Evolutionary conservation across 2,113 vertebrate species (phyloP).

Genomic region (Odobenus rosmarus): DNA sequence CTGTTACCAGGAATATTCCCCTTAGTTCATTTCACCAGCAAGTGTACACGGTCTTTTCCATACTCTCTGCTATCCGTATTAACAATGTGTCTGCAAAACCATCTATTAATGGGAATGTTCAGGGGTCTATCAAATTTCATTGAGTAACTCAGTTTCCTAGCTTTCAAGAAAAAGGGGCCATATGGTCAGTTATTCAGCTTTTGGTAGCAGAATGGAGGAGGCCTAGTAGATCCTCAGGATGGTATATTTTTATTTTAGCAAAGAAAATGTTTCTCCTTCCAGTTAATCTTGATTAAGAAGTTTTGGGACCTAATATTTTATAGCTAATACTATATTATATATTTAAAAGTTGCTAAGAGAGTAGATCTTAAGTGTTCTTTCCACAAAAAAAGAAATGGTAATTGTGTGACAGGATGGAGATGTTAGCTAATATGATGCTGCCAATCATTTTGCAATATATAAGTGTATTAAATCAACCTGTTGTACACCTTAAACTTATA

Average conservation of each 20-base stretch:
- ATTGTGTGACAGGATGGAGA: background rate
- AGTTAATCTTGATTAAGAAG: background rate
- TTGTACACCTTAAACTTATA: background rate
- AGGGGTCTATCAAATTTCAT: fast-evolving
- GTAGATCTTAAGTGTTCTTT: background rate
- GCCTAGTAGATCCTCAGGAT: background rate
- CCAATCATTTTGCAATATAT: background rate
- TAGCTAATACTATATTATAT: background rate
- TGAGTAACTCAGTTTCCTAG: background rate
- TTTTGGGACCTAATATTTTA: background rate
- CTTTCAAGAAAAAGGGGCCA: background rate
- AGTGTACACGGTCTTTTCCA: background rate
- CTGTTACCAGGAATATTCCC: background rate
- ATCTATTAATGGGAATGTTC: background rate
- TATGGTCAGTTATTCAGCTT: background rate
- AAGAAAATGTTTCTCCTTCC: background rate
- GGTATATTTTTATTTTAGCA: constrained; percentile 3
- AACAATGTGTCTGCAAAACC: background rate
- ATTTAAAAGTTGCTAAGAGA: background rate
- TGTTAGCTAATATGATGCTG: background rate
- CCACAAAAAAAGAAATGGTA: background rate
- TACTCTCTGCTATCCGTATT: background rate
- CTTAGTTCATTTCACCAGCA: background rate
- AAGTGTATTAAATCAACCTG: background rate
- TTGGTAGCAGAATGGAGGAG: background rate